Conservation (phyloP, 2,888 invertebrate species). For the Melieria omissa region DNA sequence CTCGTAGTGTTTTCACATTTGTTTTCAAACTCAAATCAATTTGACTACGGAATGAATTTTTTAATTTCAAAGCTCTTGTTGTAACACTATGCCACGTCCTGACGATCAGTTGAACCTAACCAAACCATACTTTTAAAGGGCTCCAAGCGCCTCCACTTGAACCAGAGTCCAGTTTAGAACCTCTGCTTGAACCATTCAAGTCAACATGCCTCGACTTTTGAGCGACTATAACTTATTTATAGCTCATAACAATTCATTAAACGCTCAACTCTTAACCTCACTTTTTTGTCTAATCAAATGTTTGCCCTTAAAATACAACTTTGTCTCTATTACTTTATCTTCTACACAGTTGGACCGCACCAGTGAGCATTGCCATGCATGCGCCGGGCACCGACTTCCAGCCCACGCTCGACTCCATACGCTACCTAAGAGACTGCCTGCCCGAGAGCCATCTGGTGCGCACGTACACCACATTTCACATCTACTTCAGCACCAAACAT, state of each 20-base stretch:
- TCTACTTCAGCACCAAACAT: constrained; percentile 89
- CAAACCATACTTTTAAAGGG: neutral
- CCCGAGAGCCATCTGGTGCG: constrained; percentile 75
- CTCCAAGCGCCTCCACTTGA: neutral
- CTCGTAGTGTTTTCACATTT: neutral
- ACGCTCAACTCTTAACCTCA: too few species aligned
- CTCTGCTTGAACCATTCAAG: too few species aligned
- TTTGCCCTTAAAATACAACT: too few species aligned
- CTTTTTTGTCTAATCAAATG: too few species aligned
- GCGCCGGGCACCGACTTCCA: constrained; percentile 86
- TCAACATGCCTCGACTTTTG: too few species aligned
- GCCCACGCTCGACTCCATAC: constrained; percentile 81
- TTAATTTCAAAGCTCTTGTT: too few species aligned
- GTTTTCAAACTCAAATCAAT: neutral
- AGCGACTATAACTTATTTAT: too few species aligned
- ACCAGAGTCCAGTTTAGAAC: neutral
- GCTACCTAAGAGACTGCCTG: constrained; percentile 82
- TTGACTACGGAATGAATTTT: too few species aligned
- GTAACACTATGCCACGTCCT: too few species aligned
- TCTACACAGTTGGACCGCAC: constrained; percentile 83
- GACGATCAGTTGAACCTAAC: too few species aligned
- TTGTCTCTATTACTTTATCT: neutral
- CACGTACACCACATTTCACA: constrained; percentile 86
- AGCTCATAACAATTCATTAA: too few species aligned
- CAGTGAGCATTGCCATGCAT: constrained; percentile 87